Evolutionary conservation across 2,888 invertebrate species (phyloP).

Genomic region (Tipula unca): DNA sequence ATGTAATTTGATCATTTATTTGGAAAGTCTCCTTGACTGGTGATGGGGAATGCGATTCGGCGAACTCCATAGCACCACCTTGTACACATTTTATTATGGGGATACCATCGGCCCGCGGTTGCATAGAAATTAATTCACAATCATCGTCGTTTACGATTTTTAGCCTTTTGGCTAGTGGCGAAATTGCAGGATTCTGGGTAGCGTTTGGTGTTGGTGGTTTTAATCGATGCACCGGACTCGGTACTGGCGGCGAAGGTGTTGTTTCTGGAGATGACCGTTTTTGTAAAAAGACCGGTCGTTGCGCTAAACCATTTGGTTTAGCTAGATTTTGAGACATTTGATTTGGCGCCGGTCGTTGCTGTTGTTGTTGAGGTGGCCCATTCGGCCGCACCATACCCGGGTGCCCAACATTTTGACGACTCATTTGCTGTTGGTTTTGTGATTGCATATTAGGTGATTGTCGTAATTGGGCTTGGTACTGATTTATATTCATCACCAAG

Average conservation of each 20-base stretch:
- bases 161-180: conserved; percentile 24
- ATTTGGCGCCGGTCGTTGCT: neutral
- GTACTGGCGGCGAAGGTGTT: conserved; percentile 25
- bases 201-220: conserved; percentile 21
- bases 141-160: conserved; percentile 48
- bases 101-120: conserved; percentile 60
- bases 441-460: neutral
- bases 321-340: neutral
- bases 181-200: neutral
- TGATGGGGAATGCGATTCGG: conserved; percentile 22
- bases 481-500: conserved; percentile 14
- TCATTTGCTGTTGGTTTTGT: neutral
- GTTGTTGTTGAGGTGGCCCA: conserved; percentile 24
- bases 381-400: conserved; percentile 27
- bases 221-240: neutral
- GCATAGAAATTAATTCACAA: conserved; percentile 66
- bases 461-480: neutral
- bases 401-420: neutral
- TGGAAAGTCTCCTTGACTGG: conserved; percentile 50
- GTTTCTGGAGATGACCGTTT: conserved; percentile 20
- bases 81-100: conserved; percentile 69
- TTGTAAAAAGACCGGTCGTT: conserved; percentile 9
- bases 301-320: neutral
- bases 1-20: conserved; percentile 63
- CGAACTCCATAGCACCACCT: conserved; percentile 39